Evolutionary conservation across 2,797 vertebrate genomes (phyloP).

Genomic region (Onychomys leucogaster): DNA sequence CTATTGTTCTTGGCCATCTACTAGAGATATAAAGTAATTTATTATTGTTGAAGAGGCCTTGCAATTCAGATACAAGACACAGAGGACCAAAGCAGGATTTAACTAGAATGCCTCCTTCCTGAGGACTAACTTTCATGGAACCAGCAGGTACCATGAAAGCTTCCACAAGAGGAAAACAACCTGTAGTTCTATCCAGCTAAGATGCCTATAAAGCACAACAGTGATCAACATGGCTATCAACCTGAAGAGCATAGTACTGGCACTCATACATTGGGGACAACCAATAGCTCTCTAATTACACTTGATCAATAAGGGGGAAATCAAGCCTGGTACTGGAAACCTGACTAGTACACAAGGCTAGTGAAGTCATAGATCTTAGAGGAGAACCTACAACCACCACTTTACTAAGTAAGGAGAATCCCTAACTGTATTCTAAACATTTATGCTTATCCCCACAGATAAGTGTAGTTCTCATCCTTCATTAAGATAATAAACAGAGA

Average conservation of each 20-base stretch:
- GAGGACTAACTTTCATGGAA: background rate
- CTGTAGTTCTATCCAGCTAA: background rate
- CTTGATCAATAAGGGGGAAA: background rate
- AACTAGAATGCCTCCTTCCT: background rate
- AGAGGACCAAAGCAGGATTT: background rate
- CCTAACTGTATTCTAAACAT: background rate
- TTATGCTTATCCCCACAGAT: background rate
- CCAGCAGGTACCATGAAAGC: background rate
- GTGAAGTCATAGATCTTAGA: background rate
- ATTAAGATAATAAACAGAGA: background rate
- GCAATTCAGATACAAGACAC: background rate
- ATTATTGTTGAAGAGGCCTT: background rate
- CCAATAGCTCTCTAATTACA: background rate
- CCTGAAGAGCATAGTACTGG: background rate
- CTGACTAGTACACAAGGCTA: background rate
- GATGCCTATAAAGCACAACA: background rate
- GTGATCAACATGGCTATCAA: background rate
- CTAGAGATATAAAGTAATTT: background rate
- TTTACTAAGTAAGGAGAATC: background rate
- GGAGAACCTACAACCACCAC: background rate
- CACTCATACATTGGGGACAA: background rate
- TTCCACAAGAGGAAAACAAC: background rate
- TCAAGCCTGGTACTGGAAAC: background rate
- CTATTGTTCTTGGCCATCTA: background rate
- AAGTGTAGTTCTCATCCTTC: background rate